These are phyloP conservation scores for Elmis aenea DNA, from an alignment of 2,888 invertebrate genomes.

Conservation along the genomic window DNA sequence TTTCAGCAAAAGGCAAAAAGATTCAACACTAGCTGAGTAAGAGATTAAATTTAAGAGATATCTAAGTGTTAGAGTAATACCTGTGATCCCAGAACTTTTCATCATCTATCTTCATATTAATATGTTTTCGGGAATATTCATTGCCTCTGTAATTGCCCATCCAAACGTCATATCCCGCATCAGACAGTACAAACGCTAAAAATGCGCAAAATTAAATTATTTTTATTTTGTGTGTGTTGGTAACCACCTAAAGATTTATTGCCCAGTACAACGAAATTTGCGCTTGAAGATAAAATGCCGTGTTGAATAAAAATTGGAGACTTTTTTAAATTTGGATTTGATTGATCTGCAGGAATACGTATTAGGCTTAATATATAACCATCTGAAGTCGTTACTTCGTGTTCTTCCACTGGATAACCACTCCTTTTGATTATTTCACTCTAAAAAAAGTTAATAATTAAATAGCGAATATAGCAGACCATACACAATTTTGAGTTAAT, in stretches of 20 bases:
- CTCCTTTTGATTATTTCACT: conserved; percentile 37
- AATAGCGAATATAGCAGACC: too few species aligned
- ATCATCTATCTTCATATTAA: conserved; percentile 35
- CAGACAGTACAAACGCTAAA: neutral
- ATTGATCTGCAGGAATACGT: conserved; percentile 28
- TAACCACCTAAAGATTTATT: conserved; percentile 36
- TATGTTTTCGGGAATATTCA: conserved; percentile 23
- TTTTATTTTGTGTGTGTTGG: neutral
- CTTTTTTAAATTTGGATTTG: conserved; percentile 20
- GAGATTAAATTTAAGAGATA: too few species aligned
- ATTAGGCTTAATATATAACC: conserved; percentile 35
- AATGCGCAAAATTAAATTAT: conserved; percentile 1
- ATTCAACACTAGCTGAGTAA: too few species aligned
- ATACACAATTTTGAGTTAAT: too few species aligned
- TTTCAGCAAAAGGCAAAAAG: too few species aligned
- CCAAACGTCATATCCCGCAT: neutral
- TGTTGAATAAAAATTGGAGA: conserved; percentile 39
- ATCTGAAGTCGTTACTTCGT: conserved; percentile 35
- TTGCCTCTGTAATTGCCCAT: neutral
- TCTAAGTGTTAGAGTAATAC: too few species aligned
- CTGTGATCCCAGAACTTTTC: conserved; percentile 40
- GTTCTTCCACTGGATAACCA: conserved; percentile 35
- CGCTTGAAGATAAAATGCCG: conserved; percentile 36
- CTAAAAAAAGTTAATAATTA: conserved; percentile 23
- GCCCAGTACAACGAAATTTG: conserved; percentile 37